Evolutionary conservation across 2,113 vertebrate species (phyloP), one percentile per base, ranked within the genome.

Genomic region (Lamprotornis superbus): DNA sequence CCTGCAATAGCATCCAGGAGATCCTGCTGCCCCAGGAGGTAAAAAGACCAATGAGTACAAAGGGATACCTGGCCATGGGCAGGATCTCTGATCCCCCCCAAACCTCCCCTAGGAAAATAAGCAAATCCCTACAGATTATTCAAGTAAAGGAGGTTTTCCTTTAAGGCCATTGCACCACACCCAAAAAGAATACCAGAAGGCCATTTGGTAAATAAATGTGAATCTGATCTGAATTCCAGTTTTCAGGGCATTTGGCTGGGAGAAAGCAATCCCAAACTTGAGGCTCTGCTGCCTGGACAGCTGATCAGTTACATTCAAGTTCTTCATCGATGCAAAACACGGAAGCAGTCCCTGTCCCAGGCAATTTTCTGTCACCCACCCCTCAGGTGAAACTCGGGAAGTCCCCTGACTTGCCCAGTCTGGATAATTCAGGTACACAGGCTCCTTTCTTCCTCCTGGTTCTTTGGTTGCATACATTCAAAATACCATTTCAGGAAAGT

Each of bases 361-460:
- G 10, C 11, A 88, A 9, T 25, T 74, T 70, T 52, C 65, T 85
- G 65, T 60, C 40, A 69, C 20, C 1, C 5, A 2, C 1, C 2
- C 10, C 2, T 2, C 0, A 0, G 12, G 18, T 39, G 39, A 46
- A 35, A 19, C 55, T 53, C 3, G 0, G 12, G 12, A 73, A 35
- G 21, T 77, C 10, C 35, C 3, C 1, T 5, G 0, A 42, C 35
- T 64, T 64, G 20, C 17, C 20, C 9, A 1, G 0, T 33, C 47
- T 79, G 21, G 13, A 24, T 67, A n/a, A 56, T n/a, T 65, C 55
- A 24, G 35, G 2, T 1, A 2, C n/a, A 70, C 3, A 60, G 23
- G 10, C 4, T 70, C 21, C 33, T 85, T 88, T 75, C 30, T 65
- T 76, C 27, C 64, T n/a, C 37, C 30, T 15, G 2, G 11, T 42